Evolutionary conservation across 1,140 invertebrate genomes (phyloP).

Genomic region (Drosophila obscura): DNA sequence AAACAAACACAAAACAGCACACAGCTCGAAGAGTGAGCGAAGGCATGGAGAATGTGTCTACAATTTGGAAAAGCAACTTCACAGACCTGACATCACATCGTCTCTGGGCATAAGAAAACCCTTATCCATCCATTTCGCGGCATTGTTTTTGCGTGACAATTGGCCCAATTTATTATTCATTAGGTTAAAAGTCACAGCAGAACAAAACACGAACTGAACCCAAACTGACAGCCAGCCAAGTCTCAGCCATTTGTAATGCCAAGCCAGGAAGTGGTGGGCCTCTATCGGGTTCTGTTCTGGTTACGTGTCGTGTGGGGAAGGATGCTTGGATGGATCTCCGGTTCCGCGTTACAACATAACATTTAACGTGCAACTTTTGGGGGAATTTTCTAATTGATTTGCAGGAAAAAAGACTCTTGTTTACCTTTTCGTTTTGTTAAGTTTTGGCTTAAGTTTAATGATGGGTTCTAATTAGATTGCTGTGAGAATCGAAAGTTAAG

Average conservation of each 20-base stretch:
- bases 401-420: conserved; percentile 33
- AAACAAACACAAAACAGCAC: conserved; percentile 29
- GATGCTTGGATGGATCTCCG: conserved; percentile 32
- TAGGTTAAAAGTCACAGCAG: conserved; percentile 78
- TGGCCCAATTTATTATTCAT: conserved; percentile 80
- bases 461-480: conserved; percentile 30
- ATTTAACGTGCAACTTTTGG: conserved; percentile 44
- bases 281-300: conserved; percentile 8
- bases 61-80: conserved; percentile 63
- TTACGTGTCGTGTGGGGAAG: background rate
- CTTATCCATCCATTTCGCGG: conserved; percentile 64
- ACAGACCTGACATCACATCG: conserved; percentile 42
- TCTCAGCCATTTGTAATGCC: conserved; percentile 63
- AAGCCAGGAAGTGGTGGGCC: conserved; percentile 24
- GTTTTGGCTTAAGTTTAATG: conserved; percentile 35
- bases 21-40: conserved; percentile 54
- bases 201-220: conserved; percentile 40
- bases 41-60: conserved; percentile 53
- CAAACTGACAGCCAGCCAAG: conserved; percentile 77
- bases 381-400: conserved; percentile 69
- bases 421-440: conserved; percentile 30
- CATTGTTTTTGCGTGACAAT: conserved; percentile 80
- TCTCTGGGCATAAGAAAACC: conserved; percentile 36
- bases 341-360: conserved; percentile 46
- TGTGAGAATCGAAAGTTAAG: background rate